Evolutionary conservation across 2,113 vertebrate genomes (phyloP).

Genomic region (Myotis brandtii): DNA sequence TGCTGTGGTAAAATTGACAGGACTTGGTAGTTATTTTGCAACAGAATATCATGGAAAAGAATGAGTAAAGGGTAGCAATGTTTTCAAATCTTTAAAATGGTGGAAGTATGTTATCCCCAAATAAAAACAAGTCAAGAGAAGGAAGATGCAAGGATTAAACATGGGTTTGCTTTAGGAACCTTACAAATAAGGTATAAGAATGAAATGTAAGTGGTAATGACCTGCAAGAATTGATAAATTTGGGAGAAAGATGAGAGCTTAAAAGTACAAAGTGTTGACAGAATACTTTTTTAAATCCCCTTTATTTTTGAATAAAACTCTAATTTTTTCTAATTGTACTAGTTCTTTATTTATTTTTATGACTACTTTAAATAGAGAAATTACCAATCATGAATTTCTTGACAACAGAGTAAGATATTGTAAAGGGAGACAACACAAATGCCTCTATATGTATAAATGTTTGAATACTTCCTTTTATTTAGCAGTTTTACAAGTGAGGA

Average conservation of each 20-base stretch:
- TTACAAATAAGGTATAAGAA: neutral
- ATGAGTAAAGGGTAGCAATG: neutral
- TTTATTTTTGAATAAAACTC: neutral
- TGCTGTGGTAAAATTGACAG: neutral
- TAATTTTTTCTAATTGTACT: neutral
- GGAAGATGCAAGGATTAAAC: neutral
- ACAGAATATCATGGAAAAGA: neutral
- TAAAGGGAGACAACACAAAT: neutral
- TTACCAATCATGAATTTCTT: neutral
- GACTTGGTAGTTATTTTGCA: neutral
- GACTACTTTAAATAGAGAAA: neutral
- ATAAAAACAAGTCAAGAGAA: neutral
- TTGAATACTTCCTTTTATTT: neutral
- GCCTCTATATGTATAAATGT: neutral
- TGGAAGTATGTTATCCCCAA: neutral
- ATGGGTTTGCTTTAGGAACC: neutral
- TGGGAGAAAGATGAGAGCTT: neutral
- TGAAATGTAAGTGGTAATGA: neutral
- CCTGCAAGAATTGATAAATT: neutral
- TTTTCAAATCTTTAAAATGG: neutral
- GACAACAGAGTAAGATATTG: neutral
- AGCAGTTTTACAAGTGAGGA: neutral
- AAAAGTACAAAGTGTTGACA: neutral
- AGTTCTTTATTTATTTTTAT: slow-evolving; percentile 3
- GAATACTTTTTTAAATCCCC: neutral